Percentiles rank a stretch among this genome's conserved stretches.
phyloP scores from a whole-genome alignment of 2,113 vertebrate species.

The Holacanthus passer region DNA sequence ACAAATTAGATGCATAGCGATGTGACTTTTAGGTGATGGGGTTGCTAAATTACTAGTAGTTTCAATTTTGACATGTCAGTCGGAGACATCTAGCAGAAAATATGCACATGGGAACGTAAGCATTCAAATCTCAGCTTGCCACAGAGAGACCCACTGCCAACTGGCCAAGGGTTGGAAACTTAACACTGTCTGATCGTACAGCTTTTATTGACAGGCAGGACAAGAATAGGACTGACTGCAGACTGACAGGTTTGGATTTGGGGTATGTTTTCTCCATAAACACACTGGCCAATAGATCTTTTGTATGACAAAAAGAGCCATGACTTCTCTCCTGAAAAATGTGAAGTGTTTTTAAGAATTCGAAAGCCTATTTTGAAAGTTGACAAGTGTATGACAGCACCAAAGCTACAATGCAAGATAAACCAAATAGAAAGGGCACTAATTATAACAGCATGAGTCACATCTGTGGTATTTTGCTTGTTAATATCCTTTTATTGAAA shows the following conservation, averaged over 20 bases:
- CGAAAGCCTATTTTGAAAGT: neutral
- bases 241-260: conserved; percentile 18
- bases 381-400: neutral
- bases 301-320: neutral
- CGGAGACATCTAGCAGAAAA: neutral
- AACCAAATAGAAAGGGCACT: neutral
- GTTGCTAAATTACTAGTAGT: neutral
- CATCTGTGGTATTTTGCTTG: conserved; percentile 21
- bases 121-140: conserved; percentile 11
- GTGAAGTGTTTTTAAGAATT: neutral
- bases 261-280: conserved; percentile 16
- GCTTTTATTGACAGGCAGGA: conserved; percentile 9
- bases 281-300: neutral
- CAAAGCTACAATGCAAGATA: neutral
- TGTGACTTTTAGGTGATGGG: neutral
- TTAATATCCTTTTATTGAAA: conserved; percentile 57
- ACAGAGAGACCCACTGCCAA: neutral
- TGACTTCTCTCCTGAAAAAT: neutral
- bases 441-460: conserved; percentile 37
- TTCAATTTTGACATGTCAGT: neutral
- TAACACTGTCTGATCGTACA: neutral
- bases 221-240: conserved; percentile 2
- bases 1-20: neutral
- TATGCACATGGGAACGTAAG: neutral
- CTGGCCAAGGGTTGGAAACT: conserved; percentile 2